These are phyloP conservation scores for Arothron firmamentum DNA, from an alignment of 2,113 vertebrate genomes.

Conservation along the genomic window DNA sequence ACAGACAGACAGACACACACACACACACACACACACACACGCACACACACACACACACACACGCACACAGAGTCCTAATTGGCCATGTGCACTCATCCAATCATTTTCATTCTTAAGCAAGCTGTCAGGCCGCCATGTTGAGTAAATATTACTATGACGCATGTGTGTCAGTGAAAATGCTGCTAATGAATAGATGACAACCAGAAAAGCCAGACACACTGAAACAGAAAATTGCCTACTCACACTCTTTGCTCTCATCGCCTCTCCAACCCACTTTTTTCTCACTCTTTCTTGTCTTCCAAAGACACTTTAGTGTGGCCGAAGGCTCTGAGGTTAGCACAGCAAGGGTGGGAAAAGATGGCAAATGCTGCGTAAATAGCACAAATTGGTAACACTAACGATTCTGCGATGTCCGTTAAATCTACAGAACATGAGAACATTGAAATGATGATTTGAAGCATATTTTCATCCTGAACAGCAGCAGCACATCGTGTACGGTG, in stretches of 20 bases:
- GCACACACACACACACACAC: constrained; percentile 22
- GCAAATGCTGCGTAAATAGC: constrained; percentile 4
- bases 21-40: constrained; percentile 38
- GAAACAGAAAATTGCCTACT: constrained; percentile 47
- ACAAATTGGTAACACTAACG: constrained; percentile 16
- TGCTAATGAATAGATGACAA: constrained; percentile 69
- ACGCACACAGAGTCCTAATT: constrained; percentile 50
- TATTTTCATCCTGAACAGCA: constrained; percentile 42
- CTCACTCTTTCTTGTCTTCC: constrained; percentile 5
- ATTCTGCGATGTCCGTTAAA: constrained; percentile 22
- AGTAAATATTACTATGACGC: constrained; percentile 70
- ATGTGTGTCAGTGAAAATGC: constrained; percentile 60
- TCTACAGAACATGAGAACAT: constrained; percentile 50
- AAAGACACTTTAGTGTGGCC: neutral
- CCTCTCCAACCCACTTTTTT: constrained; percentile 4
- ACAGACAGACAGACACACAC: constrained; percentile 36
- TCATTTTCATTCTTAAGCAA: constrained; percentile 63
- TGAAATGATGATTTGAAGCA: constrained; percentile 42
- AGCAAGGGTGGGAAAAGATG: constrained; percentile 21
- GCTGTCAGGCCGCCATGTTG: constrained; percentile 63
- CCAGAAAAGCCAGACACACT: constrained; percentile 54
- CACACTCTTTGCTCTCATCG: constrained; percentile 28
- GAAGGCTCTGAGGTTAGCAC: constrained; percentile 18
- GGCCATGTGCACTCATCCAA: constrained; percentile 56
- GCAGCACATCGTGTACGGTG: constrained; percentile 40